These are phyloP conservation scores for Idaea biselata DNA, from an alignment of 2,888 invertebrate species.

Conservation along the genomic window DNA sequence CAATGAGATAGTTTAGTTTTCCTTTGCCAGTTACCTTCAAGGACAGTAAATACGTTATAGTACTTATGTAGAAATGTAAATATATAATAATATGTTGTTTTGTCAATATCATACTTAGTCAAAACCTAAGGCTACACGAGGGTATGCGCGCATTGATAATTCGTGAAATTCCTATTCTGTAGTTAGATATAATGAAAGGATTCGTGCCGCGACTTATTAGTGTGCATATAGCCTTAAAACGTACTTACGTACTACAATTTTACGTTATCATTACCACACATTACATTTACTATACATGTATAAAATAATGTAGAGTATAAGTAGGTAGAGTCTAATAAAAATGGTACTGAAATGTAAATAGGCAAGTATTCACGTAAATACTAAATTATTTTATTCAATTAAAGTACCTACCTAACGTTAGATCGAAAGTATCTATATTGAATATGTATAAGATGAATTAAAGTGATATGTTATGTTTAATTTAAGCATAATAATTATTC, in stretches of 20 bases:
- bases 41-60: constrained; percentile 31
- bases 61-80: background rate
- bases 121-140: background rate
- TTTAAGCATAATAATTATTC: background rate
- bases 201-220: too few species aligned
- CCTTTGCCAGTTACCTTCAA: constrained; percentile 61
- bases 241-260: too few species aligned
- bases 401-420: constrained; percentile 26
- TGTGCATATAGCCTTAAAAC: too few species aligned
- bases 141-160: too few species aligned
- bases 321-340: background rate
- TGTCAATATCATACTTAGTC: background rate
- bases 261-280: too few species aligned
- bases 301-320: background rate
- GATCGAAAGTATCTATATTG: background rate
- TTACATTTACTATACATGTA: background rate
- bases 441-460: background rate
- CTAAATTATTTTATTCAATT: constrained; percentile 59
- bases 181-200: too few species aligned
- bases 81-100: background rate
- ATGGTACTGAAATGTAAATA: background rate
- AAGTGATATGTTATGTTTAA: background rate
- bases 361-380: constrained; percentile 28
- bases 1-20: constrained; percentile 52
- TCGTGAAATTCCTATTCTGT: too few species aligned